A percentile compares a stretch with the other conserved stretches of the same genome.
Evolutionary conservation across 2,888 invertebrate species (phyloP).

Genomic region (Clanis bilineata): DNA sequence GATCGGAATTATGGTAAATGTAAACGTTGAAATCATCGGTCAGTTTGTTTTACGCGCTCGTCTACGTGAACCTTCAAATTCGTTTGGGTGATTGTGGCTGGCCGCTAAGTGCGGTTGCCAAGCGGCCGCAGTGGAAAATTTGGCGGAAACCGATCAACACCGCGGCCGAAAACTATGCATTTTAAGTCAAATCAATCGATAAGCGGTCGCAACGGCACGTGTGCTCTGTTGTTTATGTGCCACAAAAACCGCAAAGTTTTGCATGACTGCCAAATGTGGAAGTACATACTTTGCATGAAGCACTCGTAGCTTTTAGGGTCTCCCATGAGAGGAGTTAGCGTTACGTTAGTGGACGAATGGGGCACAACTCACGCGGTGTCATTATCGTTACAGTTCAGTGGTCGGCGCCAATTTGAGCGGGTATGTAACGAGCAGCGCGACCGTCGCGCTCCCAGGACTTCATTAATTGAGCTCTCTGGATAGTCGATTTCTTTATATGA

Average conservation of each 20-base stretch:
- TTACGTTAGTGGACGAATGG: constrained; percentile 63
- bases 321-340: constrained; percentile 71
- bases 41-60: constrained; percentile 37
- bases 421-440: constrained; percentile 64
- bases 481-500: constrained; percentile 55
- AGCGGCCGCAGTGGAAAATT: constrained; percentile 72
- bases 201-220: constrained; percentile 68
- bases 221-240: constrained; percentile 77
- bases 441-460: constrained; percentile 59
- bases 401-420: constrained; percentile 68
- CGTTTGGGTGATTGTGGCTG: constrained; percentile 54
- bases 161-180: constrained; percentile 72
- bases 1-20: constrained; percentile 50
- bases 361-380: constrained; percentile 62
- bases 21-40: constrained; percentile 35
- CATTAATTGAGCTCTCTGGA: constrained; percentile 60
- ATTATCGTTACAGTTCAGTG: constrained; percentile 73
- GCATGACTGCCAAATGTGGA: constrained; percentile 73
- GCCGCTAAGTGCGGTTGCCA: constrained; percentile 66
- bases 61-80: constrained; percentile 50
- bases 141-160: constrained; percentile 71
- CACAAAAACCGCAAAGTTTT: constrained; percentile 75
- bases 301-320: constrained; percentile 60
- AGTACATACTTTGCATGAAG: constrained; percentile 57
- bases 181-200: constrained; percentile 78